These are phyloP conservation scores for Sylvilagus bachmani DNA, from an alignment of 2,113 vertebrate species.

Conservation along the genomic window DNA sequence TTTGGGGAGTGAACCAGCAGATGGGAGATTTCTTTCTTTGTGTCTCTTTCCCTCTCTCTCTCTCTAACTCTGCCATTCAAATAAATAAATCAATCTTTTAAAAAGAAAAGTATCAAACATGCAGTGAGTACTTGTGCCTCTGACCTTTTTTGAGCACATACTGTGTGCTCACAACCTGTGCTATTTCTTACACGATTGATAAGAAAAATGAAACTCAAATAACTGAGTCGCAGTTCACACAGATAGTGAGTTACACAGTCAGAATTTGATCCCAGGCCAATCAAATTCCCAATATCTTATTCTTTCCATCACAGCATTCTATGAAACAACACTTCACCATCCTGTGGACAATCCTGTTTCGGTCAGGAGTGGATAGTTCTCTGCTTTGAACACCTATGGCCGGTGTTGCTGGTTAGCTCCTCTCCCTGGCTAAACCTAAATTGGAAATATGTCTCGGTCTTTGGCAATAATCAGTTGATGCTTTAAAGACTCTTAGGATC, in stretches of 20 bases:
- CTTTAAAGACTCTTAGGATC: constrained; percentile 27
- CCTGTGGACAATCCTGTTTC: not conserved
- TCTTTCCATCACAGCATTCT: not conserved
- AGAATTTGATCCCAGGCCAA: not conserved
- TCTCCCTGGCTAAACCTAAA: constrained; percentile 48
- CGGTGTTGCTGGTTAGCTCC: not conserved
- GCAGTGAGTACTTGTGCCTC: not conserved
- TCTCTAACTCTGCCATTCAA: too few species aligned
- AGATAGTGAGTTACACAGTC: not conserved
- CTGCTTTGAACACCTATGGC: constrained; percentile 28
- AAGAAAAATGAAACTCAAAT: constrained; percentile 35
- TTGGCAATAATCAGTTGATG: constrained; percentile 16
- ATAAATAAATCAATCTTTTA: too few species aligned
- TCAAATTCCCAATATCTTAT: not conserved
- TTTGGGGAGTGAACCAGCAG: too few species aligned
- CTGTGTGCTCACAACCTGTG: not conserved
- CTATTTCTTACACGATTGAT: constrained; percentile 28
- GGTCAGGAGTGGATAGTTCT: not conserved
- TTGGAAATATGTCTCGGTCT: not conserved
- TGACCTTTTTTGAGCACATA: not conserved
- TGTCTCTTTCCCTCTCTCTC: too few species aligned
- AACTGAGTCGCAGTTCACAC: not conserved
- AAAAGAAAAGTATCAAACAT: not conserved
- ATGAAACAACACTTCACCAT: not conserved
- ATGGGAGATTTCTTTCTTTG: too few species aligned